A percentile compares a stretch with the other conserved stretches of the same genome.
phyloP scores from a whole-genome alignment of 1,140 invertebrate genomes.

The Potamilus streckersoni region DNA sequence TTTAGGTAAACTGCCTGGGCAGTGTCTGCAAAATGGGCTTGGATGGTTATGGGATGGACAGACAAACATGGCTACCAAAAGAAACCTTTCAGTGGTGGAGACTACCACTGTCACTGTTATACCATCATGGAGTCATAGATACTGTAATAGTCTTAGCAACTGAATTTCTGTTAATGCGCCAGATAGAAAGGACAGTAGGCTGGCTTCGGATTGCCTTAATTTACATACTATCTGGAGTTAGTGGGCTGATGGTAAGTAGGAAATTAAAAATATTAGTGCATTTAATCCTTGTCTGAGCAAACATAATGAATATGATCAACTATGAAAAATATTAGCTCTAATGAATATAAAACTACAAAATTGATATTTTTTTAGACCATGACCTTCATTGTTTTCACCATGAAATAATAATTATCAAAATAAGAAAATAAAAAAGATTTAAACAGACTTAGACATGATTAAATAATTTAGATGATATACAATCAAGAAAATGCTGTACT shows the following conservation, averaged over 20 bases:
- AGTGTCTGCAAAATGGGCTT: constrained; percentile 40
- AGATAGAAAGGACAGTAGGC: constrained; percentile 53
- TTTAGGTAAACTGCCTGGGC: constrained; percentile 50
- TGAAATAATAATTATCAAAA: not conserved
- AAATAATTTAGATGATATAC: no score
- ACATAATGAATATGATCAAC: not conserved
- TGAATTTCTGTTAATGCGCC: constrained; percentile 42
- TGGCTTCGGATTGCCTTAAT: constrained; percentile 55
- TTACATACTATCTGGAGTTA: constrained; percentile 41
- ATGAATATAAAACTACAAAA: not conserved
- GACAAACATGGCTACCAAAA: constrained; percentile 43
- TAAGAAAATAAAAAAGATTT: not conserved
- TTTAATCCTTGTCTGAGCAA: not conserved
- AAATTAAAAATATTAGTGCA: not conserved
- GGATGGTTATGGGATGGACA: constrained; percentile 10
- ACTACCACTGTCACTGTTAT: constrained; percentile 43
- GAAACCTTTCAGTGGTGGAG: constrained; percentile 53
- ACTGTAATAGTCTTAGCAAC: constrained; percentile 33
- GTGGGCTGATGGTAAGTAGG: constrained; percentile 48
- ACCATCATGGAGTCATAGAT: constrained; percentile 56
- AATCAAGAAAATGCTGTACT: no score
- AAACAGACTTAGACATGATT: no score
- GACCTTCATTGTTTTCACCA: not conserved
- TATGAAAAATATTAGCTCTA: not conserved
- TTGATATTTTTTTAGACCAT: not conserved